Percentiles rank a stretch among this genome's conserved stretches.
Evolutionary conservation across 2,797 vertebrate genomes (phyloP).

Genomic region (Triplophysa yarkandensis): DNA sequence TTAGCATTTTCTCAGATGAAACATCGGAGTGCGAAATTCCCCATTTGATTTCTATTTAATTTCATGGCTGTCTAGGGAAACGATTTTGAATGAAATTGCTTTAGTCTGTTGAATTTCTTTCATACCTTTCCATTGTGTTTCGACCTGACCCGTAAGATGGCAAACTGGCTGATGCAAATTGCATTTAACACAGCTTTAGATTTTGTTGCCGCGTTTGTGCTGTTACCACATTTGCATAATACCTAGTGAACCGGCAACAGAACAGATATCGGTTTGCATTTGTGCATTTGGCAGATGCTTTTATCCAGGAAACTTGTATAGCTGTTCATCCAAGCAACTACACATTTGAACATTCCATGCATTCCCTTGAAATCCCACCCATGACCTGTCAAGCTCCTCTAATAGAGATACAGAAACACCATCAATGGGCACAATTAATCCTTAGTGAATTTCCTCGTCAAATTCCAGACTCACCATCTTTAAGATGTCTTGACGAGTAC

Average conservation of each 20-base stretch:
- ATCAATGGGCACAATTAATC: not conserved
- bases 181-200: not conserved
- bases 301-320: too few species aligned
- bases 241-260: not conserved
- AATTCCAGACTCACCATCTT: slow-evolving; percentile 26
- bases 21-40: too few species aligned
- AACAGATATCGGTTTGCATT: not conserved
- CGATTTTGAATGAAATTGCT: too few species aligned
- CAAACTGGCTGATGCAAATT: too few species aligned
- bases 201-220: not conserved
- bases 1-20: not conserved
- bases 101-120: too few species aligned
- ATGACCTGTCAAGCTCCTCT: not conserved
- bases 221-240: not conserved
- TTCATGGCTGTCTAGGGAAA: too few species aligned
- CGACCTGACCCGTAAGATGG: too few species aligned
- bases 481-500: slow-evolving; percentile 1
- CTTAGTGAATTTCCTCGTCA: not conserved
- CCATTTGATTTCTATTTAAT: too few species aligned
- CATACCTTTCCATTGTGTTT: too few species aligned
- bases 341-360: not conserved
- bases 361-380: not conserved
- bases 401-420: not conserved
- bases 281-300: not conserved
- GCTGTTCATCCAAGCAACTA: too few species aligned